phyloP scores from a whole-genome alignment of 1,140 invertebrate species.

The Nasonia longicornis region DNA sequence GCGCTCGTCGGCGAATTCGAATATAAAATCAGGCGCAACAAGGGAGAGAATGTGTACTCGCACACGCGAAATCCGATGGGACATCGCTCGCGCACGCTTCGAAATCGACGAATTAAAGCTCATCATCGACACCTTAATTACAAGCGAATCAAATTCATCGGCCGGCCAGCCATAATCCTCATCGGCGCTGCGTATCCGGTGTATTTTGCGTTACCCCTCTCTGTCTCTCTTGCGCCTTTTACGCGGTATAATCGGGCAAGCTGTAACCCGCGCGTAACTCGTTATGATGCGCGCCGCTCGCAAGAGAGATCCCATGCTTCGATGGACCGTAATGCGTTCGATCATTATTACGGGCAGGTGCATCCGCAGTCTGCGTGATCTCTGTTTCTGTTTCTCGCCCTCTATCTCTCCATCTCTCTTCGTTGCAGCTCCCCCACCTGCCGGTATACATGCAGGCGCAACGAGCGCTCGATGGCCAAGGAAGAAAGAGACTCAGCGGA shows the following conservation, averaged over 20 bases:
- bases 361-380: too few relatives aligned
- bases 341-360: slow-evolving; percentile 33
- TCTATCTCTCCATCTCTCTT: neutral
- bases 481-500: neutral
- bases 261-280: slow-evolving; percentile 8
- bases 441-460: neutral
- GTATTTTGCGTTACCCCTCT: slow-evolving; percentile 9
- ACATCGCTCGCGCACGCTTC: neutral
- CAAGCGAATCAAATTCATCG: slow-evolving; percentile 44
- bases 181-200: neutral
- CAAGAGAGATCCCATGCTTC: slow-evolving; percentile 17
- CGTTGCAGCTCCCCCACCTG: too few relatives aligned
- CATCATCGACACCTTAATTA: slow-evolving; percentile 47
- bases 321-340: slow-evolving; percentile 20
- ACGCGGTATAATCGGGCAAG: slow-evolving; percentile 5
- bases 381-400: neutral
- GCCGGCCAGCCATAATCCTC: slow-evolving; percentile 18
- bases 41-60: neutral
- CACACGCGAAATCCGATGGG: neutral
- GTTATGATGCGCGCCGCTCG: neutral
- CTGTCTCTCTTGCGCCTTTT: slow-evolving; percentile 24
- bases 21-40: neutral
- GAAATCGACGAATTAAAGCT: slow-evolving; percentile 40
- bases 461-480: neutral
- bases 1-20: neutral